Base-by-base conservation (phyloP, 2,113 vertebrate genomes). In the Grammomys dolichurus region DNA sequence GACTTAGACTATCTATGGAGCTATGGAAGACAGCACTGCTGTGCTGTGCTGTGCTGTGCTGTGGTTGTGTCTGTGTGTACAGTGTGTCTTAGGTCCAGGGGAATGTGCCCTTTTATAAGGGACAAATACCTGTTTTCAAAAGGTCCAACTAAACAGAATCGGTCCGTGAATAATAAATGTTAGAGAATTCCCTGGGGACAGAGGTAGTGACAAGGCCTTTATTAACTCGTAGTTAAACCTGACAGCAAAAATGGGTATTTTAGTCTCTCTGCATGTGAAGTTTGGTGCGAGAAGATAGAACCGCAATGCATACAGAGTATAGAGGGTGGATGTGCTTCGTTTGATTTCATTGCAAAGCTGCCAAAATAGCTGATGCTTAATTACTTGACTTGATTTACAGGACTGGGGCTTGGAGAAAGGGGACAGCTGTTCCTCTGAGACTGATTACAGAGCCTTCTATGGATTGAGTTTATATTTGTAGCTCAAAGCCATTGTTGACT, bases 261-360 rank as follows among this genome's bases (percentile, higher is more conserved):
- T 95, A 92, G 77, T 96, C 96, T 96, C 85, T 98, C 97, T 98
- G 98, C 98, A 98, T 98, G 97, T 95, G 78, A 85, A 91, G 95
- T 95, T 95, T 92, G 92, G 82, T 94, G 43, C 95, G 69, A 92
- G 90, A 85, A 88, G 96, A 48, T 94, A 96, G 94, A 95, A n/a
- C 69, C 89, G 31, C 77, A 95, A 89, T 54, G 48, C 60, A 65
- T 87, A 96, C 82, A 96, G 43, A 36, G 65, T 85, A 40, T 89
- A 77, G 3, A 65, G 65, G 95, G 22, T 91, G 91, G 86, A 91
- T 26, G 19, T 93, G 73, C 90, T 96, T 95, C 94, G 60, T 96
- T 93, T 69, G 13, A 69, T 69, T 36, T 95, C 46, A 86, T 87
- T 97, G 75, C 88, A 96, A 96, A 96, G 31, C 81, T 96, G 92